Conservation (phyloP, 2,113 vertebrate genomes). For the Leiothrix lutea region DNA sequence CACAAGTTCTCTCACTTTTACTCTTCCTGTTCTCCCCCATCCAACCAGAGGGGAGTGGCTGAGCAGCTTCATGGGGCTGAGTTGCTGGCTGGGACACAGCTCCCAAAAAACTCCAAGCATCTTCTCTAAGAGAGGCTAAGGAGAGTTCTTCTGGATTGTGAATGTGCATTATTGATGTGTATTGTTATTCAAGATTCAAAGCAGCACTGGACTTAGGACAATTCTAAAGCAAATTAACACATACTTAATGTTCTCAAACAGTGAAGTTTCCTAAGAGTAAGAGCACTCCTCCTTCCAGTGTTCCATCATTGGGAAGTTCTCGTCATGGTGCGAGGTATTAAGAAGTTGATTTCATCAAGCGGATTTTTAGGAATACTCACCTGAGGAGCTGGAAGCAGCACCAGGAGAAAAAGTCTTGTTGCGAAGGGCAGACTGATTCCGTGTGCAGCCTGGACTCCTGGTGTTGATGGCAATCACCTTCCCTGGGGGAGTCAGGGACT, state of each 20-base stretch:
- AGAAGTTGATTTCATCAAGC: fast-evolving
- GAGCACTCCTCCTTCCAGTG: background rate
- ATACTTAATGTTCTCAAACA: background rate
- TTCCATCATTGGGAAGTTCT: background rate
- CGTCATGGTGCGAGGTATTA: fast-evolving
- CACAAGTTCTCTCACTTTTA: background rate
- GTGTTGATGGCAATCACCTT: slow-evolving; percentile 78
- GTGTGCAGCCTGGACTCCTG: slow-evolving; percentile 87
- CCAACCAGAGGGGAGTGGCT: background rate
- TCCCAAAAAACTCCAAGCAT: background rate
- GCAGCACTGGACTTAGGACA: background rate
- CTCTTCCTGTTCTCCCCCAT: background rate
- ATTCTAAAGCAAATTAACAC: background rate
- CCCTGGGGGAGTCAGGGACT: slow-evolving; percentile 83
- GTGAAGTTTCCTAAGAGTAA: background rate
- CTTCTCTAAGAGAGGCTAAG: background rate
- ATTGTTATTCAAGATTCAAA: background rate
- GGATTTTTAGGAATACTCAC: slow-evolving; percentile 25
- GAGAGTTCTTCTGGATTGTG: background rate
- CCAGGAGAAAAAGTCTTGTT: slow-evolving; percentile 76
- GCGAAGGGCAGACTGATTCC: slow-evolving; percentile 81
- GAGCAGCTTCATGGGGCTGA: background rate
- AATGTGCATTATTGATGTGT: background rate
- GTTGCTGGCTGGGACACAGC: background rate
- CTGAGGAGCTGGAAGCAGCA: slow-evolving; percentile 68